phyloP scores from a whole-genome alignment of 2,797 vertebrate genomes.

The Helostoma temminkii region DNA sequence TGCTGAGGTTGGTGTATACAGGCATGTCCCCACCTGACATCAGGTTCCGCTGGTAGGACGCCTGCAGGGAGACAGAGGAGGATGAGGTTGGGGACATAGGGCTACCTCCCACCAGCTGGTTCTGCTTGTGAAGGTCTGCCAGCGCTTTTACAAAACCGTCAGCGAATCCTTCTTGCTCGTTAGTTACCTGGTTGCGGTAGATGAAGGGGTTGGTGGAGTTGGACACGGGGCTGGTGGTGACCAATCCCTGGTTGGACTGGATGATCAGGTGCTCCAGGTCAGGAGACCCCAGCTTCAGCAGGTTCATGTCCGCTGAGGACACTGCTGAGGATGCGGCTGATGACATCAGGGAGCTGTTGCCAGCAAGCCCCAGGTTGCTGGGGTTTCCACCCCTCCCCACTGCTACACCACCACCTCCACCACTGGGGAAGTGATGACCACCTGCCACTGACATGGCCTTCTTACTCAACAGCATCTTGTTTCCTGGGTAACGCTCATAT shows the following conservation, averaged over 20 bases:
- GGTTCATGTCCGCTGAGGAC: slow-evolving; percentile 73
- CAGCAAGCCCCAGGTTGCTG: slow-evolving; percentile 60
- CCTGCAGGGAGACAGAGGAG: slow-evolving; percentile 76
- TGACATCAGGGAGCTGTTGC: slow-evolving; percentile 71
- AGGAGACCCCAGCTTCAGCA: slow-evolving; percentile 80
- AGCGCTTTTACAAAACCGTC: slow-evolving; percentile 91
- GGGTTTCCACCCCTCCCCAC: slow-evolving; percentile 61
- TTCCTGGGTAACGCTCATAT: slow-evolving; percentile 80
- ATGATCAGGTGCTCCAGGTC: slow-evolving; percentile 86
- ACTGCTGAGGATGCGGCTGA: slow-evolving; percentile 22
- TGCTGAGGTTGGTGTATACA: slow-evolving; percentile 88
- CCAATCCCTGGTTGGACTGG: slow-evolving; percentile 85
- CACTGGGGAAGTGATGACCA: slow-evolving; percentile 65
- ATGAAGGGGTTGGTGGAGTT: slow-evolving; percentile 68
- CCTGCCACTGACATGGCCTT: slow-evolving; percentile 68
- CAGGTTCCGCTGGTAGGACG: slow-evolving; percentile 84
- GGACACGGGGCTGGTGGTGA: slow-evolving; percentile 78
- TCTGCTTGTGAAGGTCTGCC: slow-evolving; percentile 92
- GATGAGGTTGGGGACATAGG: slow-evolving; percentile 84
- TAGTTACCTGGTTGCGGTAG: slow-evolving; percentile 83
- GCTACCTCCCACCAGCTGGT: slow-evolving; percentile 85
- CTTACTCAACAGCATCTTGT: slow-evolving; percentile 83
- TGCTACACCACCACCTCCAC: slow-evolving; percentile 22
- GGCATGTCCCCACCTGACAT: slow-evolving; percentile 83
- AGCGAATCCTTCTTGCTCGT: slow-evolving; percentile 91